Evolutionary conservation across 2,113 vertebrate genomes (phyloP), one percentile per base, ranked within the genome.

Genomic region (Passer montanus): DNA sequence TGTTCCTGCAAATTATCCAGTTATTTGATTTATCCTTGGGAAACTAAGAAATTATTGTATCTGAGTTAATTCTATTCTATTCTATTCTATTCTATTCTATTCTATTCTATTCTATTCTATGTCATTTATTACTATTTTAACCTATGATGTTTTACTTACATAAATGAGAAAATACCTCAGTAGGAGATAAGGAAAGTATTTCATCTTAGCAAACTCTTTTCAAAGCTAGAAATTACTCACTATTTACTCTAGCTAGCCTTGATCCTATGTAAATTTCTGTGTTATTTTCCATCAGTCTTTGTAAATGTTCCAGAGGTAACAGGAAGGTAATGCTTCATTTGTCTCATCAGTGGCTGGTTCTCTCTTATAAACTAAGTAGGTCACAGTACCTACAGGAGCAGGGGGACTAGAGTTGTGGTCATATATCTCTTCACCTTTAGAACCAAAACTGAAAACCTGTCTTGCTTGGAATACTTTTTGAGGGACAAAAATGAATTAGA

Each of bases 201-300:
- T 70, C 44, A 37, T 55, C n/a, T 69, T 84, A 77, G 21, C 9
- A 67, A 47, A 64, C 10, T 37, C 62, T 72, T 95, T 93, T 76
- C 79, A 66, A 82, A 85, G 26, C 41, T 12, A 94, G 50, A n/a
- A 67, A 74, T 85, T 79, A 28, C 35, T 92, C 52, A 44, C 19
- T 81, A 13, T 83, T 95, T 91, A 80, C 55, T 93, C 46, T 70
- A 43, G 39, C 14, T 93, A 86, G 76, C 67, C 52, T 86, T 95
- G 46, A 37, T 62, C n/a, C 23, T 82, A 78, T 80, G 39, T 88
- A 93, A 93, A 92, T 89, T 79, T 76, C 47, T 47, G 17, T 75
- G 44, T 90, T 94, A 74, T 55, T 86, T 43, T 94, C 91, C 67
- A 27, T 72, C 2, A 6, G 33, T 74, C 69, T 82, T 85, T 84